Percentiles rank a stretch among this genome's conserved stretches.
These are phyloP conservation scores for Exocentrus adspersus DNA, from an alignment of 2,888 invertebrate genomes.

Conservation along the genomic window DNA sequence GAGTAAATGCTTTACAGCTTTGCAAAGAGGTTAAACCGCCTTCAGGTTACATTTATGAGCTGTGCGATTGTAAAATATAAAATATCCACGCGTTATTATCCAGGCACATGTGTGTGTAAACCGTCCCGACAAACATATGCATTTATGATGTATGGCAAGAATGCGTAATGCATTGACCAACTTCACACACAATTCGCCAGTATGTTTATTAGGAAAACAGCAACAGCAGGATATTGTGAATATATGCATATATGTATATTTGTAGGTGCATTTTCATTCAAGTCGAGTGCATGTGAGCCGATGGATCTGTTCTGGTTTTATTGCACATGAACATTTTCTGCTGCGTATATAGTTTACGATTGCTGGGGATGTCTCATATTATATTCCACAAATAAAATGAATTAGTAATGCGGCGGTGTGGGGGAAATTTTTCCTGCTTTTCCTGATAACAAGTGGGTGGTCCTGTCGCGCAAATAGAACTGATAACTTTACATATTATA, in stretches of 20 bases:
- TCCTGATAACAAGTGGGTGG: no score
- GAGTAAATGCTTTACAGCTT: background rate
- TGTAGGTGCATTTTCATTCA: background rate
- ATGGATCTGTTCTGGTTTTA: background rate
- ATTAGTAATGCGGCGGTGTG: no score
- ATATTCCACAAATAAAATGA: no score
- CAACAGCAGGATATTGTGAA: slow-evolving; percentile 7
- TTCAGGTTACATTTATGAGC: background rate
- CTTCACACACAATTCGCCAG: slow-evolving; percentile 15
- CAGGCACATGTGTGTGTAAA: slow-evolving; percentile 18
- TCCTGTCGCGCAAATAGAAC: no score
- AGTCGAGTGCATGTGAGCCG: background rate
- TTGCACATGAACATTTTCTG: background rate
- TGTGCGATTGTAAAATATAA: background rate
- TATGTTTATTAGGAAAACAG: slow-evolving; percentile 17
- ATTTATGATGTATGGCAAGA: slow-evolving; percentile 12
- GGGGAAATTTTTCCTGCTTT: no score
- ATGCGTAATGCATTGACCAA: slow-evolving; percentile 21
- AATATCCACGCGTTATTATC: slow-evolving; percentile 7
- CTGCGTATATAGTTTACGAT: no score
- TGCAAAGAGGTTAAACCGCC: background rate
- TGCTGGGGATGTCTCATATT: no score
- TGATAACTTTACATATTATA: no score
- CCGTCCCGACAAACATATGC: slow-evolving; percentile 10
- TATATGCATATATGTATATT: no score